Percentiles rank a stretch among this genome's conserved stretches.
These are phyloP conservation scores for Anolis carolinensis DNA, from an alignment of 2,113 vertebrate genomes.

Conservation along the genomic window DNA sequence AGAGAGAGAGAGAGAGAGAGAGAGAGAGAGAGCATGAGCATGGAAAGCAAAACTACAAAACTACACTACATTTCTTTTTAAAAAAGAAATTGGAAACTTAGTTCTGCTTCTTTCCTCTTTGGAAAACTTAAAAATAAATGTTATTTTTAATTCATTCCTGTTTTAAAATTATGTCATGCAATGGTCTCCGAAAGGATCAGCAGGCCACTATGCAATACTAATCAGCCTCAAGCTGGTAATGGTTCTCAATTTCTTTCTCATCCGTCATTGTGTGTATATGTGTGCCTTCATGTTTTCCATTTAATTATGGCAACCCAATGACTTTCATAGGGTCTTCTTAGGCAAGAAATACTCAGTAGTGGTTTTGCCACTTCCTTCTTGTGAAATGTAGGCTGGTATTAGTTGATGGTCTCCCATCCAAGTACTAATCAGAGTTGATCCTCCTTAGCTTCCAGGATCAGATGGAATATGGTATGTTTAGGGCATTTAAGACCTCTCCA, in stretches of 20 bases:
- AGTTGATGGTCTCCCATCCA: no score
- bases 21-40: not conserved
- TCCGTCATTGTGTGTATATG: not conserved
- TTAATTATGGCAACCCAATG: not conserved
- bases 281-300: not conserved
- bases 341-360: no score
- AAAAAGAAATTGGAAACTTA: conserved; percentile 54
- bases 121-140: conserved; percentile 57
- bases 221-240: conserved; percentile 31
- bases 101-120: conserved; percentile 60
- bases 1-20: fast-evolving
- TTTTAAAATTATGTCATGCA: conserved; percentile 51
- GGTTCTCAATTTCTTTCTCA: conserved; percentile 40
- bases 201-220: conserved; percentile 52
- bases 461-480: no score
- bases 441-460: no score
- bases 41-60: conserved; percentile 66
- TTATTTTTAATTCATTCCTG: conserved; percentile 60
- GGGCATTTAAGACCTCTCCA: no score
- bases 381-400: no score
- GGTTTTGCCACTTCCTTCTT: no score
- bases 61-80: no score
- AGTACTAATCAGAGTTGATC: no score
- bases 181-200: conserved; percentile 58
- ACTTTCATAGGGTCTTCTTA: no score